phyloP scores from a whole-genome alignment of 2,797 vertebrate species.

The Spheniscus humboldti region DNA sequence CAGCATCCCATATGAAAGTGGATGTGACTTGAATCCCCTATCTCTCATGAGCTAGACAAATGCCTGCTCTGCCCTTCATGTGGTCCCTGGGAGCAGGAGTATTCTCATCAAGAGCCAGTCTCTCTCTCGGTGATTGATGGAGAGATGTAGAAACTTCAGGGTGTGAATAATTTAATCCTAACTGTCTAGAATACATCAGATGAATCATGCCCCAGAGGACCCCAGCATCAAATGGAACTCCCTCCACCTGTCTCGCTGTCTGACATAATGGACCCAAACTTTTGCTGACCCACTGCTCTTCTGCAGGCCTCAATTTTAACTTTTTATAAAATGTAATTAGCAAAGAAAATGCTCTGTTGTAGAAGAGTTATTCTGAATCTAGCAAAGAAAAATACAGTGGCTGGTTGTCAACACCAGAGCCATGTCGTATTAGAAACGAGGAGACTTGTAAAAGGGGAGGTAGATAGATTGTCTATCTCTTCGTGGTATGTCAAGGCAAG shows the following conservation, averaged over 20 bases:
- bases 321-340: not conserved
- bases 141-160: not conserved
- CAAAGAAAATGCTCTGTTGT: not conserved
- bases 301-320: not conserved
- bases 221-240: not conserved
- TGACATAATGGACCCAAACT: not conserved
- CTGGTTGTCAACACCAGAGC: not conserved
- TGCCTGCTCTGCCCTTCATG: not conserved
- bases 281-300: not conserved
- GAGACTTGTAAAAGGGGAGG: not conserved
- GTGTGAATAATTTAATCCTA: constrained; percentile 14
- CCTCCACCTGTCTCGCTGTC: not conserved
- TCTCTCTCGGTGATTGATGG: constrained; percentile 32
- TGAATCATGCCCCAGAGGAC: not conserved
- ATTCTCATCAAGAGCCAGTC: constrained; percentile 8
- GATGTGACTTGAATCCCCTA: not conserved
- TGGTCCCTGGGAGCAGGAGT: not conserved
- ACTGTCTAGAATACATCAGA: not conserved
- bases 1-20: not conserved
- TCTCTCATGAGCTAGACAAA: not conserved
- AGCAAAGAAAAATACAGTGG: not conserved
- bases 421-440: not conserved
- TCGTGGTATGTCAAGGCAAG: not conserved
- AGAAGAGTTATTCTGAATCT: not conserved
- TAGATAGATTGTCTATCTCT: not conserved